Evolutionary conservation across 2,797 vertebrate genomes (phyloP).

Genomic region (Tauraco hartlaubi): DNA sequence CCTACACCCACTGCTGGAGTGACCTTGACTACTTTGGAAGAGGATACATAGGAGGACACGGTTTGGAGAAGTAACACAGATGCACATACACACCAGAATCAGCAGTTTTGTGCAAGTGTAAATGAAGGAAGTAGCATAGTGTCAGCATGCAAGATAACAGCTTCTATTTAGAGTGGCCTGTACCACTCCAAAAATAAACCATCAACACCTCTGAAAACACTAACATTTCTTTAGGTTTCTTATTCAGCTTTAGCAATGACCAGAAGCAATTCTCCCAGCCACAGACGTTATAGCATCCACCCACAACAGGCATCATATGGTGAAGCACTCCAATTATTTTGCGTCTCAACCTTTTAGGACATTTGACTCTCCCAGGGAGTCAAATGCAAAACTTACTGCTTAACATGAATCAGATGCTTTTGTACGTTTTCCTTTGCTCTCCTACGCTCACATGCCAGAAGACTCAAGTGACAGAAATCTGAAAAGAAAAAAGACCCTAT

Average conservation of each 20-base stretch:
- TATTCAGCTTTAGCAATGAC: neutral
- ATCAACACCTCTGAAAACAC: neutral
- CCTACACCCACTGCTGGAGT: neutral
- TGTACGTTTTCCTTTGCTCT: neutral
- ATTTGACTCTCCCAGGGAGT: neutral
- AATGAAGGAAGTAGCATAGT: neutral
- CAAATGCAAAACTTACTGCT: constrained; percentile 4
- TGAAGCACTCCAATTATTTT: neutral
- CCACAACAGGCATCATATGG: neutral
- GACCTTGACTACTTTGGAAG: neutral
- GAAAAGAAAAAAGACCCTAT: neutral
- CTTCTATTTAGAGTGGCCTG: neutral
- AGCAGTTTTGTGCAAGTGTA: neutral
- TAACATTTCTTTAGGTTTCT: neutral
- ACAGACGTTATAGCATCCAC: neutral
- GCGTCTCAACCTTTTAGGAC: neutral
- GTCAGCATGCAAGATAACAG: neutral
- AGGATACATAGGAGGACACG: neutral
- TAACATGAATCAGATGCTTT: neutral
- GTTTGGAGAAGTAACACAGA: neutral
- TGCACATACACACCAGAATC: neutral
- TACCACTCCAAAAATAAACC: neutral
- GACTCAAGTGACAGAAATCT: neutral
- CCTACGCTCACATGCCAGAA: neutral
- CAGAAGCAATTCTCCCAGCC: neutral